phyloP scores from a whole-genome alignment of 1,140 invertebrate species.

The Linepithema humile region DNA sequence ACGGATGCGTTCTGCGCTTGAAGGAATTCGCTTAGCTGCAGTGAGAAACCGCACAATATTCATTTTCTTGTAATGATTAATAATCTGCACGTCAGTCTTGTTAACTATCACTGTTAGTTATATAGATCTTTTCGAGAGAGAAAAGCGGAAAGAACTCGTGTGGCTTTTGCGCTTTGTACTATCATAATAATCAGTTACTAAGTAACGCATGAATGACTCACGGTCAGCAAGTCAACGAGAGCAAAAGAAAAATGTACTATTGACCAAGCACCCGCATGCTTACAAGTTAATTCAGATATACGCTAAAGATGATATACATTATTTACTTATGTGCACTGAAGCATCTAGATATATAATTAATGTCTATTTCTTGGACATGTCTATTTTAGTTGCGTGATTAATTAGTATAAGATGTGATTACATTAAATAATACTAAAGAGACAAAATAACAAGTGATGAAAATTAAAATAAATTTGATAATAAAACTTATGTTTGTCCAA shows the following conservation, averaged over 20 bases:
- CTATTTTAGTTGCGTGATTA: too few species aligned
- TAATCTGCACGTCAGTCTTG: background rate
- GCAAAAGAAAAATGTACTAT: slow-evolving; percentile 38
- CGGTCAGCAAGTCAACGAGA: background rate
- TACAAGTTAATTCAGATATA: background rate
- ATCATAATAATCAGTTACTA: background rate
- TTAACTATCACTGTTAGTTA: background rate
- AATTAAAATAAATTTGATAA: too few species aligned
- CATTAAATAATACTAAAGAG: too few species aligned
- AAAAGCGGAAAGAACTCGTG: background rate
- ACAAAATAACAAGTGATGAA: too few species aligned
- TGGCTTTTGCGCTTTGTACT: background rate
- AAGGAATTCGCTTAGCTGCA: background rate
- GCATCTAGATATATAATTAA: too few species aligned
- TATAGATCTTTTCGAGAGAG: background rate
- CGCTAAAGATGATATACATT: background rate
- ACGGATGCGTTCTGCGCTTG: background rate
- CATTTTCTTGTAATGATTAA: background rate
- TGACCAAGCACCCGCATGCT: background rate
- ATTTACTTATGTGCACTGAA: too few species aligned
- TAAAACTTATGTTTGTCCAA: too few species aligned
- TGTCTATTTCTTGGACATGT: too few species aligned
- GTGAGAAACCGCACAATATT: slow-evolving; percentile 10
- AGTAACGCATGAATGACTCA: slow-evolving; percentile 48
- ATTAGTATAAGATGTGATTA: too few species aligned